Percentiles rank a stretch among this genome's conserved stretches.
Evolutionary conservation across 2,113 vertebrate species (phyloP).

Genomic region (Zapus hudsonius): DNA sequence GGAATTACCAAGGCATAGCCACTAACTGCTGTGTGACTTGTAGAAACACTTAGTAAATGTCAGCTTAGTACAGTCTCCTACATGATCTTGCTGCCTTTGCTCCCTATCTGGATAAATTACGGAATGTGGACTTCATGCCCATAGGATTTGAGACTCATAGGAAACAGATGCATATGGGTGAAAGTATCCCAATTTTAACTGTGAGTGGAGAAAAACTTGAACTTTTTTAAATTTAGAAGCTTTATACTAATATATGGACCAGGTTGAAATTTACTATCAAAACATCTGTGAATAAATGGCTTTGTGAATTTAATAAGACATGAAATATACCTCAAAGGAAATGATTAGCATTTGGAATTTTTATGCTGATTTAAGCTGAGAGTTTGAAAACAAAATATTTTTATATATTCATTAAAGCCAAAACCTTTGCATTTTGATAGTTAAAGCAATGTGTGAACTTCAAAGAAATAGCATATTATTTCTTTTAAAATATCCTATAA

Average conservation of each 20-base stretch:
- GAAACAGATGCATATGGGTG: background rate
- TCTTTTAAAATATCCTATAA: background rate
- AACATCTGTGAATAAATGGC: background rate
- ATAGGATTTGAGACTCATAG: background rate
- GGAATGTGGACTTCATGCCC: background rate
- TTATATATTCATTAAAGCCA: background rate
- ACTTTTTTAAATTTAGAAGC: background rate
- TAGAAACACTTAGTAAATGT: background rate
- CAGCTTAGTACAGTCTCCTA: background rate
- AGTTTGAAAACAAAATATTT: constrained; percentile 9
- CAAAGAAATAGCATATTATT: background rate
- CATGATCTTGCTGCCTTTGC: background rate
- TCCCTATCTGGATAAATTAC: background rate
- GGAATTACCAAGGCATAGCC: background rate
- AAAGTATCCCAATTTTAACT: background rate
- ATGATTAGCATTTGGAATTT: background rate
- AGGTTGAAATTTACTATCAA: background rate
- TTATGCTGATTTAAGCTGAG: background rate
- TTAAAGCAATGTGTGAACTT: constrained; percentile 20
- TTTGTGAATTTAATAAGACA: constrained; percentile 31
- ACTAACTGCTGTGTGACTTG: background rate
- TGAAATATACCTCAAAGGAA: background rate
- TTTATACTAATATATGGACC: background rate
- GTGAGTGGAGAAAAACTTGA: background rate
- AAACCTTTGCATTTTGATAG: background rate